These are phyloP conservation scores for Leptoteleia sp. DNA, from an alignment of 1,140 invertebrate species.

Conservation along the genomic window DNA sequence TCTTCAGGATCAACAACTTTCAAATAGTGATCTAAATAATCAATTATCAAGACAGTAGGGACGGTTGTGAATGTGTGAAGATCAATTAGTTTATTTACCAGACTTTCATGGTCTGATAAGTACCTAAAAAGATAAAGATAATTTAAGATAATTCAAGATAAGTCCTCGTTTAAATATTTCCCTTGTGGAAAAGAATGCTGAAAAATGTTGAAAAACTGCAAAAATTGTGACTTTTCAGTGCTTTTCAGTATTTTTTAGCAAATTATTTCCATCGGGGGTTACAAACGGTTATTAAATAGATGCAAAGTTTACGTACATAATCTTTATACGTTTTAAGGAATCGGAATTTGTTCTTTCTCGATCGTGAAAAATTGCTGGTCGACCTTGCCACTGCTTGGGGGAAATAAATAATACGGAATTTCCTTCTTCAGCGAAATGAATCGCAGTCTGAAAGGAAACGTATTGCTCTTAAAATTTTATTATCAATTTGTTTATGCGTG, in stretches of 20 bases:
- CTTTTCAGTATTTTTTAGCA: too few relatives aligned
- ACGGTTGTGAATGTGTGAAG: constrained; percentile 69
- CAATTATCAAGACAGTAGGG: constrained; percentile 73
- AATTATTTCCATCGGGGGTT: too few relatives aligned
- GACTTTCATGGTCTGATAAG: constrained; percentile 69
- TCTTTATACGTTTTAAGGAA: constrained; percentile 74
- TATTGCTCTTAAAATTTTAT: constrained; percentile 1
- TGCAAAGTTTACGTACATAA: constrained; percentile 74
- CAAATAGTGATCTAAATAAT: constrained; percentile 74
- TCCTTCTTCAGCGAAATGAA: constrained; percentile 76
- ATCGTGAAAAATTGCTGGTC: constrained; percentile 74
- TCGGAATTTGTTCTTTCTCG: constrained; percentile 67
- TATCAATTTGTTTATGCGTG: constrained; percentile 1
- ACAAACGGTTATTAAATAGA: too few relatives aligned
- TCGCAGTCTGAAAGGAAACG: constrained; percentile 68
- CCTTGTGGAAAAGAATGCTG: too few relatives aligned
- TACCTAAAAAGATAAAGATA: constrained; percentile 69
- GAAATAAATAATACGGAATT: constrained; percentile 73
- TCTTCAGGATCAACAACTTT: constrained; percentile 33
- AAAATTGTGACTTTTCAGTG: too few relatives aligned
- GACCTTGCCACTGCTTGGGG: constrained; percentile 66
- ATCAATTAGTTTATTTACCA: constrained; percentile 68
- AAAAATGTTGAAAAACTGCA: too few relatives aligned
- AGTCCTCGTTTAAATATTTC: background rate
- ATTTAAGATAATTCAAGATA: background rate